Evolutionary conservation across 1,140 invertebrate species (phyloP).

Genomic region (Leptopilina boulardi): DNA sequence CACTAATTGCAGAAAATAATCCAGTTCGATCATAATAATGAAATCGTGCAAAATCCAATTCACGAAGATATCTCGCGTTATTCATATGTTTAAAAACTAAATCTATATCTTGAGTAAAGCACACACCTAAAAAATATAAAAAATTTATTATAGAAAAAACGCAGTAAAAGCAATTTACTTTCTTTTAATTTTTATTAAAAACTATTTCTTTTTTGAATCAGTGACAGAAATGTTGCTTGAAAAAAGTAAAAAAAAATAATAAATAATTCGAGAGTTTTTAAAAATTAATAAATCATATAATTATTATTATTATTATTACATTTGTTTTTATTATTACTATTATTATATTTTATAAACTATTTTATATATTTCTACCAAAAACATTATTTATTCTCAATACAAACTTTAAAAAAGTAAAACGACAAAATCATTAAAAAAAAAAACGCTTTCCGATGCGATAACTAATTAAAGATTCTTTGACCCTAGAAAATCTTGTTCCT

Average conservation of each 20-base stretch:
- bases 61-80: slow-evolving; percentile 88
- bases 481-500: neutral
- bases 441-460: neutral
- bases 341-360: too few species aligned
- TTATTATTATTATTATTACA: too few species aligned
- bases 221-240: too few species aligned
- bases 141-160: neutral
- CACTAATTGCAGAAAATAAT: slow-evolving; percentile 80
- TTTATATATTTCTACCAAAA: too few species aligned
- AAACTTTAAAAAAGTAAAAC: too few species aligned
- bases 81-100: slow-evolving; percentile 90
- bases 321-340: too few species aligned
- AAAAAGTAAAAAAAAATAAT: too few species aligned
- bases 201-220: neutral
- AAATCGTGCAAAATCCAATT: slow-evolving; percentile 89
- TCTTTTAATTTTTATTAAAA: neutral
- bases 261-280: too few species aligned
- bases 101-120: slow-evolving; percentile 88
- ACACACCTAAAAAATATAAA: slow-evolving; percentile 79
- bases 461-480: slow-evolving; percentile 13
- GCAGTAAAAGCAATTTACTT: too few species aligned
- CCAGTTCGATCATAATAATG: slow-evolving; percentile 85
- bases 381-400: too few species aligned
- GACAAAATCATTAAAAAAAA: neutral
- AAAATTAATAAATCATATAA: too few species aligned